These are phyloP conservation scores for Anoplolepis gracilipes DNA, from an alignment of 1,140 invertebrate species.

Conservation along the genomic window DNA sequence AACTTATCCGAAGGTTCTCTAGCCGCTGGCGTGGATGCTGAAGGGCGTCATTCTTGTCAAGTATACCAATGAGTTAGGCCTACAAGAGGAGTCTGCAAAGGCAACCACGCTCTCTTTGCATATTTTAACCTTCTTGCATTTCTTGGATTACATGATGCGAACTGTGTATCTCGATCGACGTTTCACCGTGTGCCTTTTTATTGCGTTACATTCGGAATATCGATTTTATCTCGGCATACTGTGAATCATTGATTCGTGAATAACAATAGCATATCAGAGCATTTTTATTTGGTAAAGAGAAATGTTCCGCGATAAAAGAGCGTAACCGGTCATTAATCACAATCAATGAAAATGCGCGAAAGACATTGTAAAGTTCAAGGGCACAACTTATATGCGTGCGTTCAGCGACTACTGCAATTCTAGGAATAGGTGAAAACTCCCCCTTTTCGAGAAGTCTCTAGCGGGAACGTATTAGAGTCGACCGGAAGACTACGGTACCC, in stretches of 20 bases:
- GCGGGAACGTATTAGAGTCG: slow-evolving; percentile 50
- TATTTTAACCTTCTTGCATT: background rate
- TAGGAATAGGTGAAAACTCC: slow-evolving; percentile 28
- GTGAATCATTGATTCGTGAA: background rate
- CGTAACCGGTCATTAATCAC: background rate
- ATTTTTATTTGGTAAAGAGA: background rate
- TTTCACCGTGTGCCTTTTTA: background rate
- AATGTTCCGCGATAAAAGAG: background rate
- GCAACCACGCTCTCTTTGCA: background rate
- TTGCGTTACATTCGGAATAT: background rate
- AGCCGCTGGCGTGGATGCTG: slow-evolving; percentile 25
- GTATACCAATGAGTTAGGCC: slow-evolving; percentile 7
- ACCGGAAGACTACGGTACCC: slow-evolving; percentile 71
- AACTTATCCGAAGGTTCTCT: slow-evolving; percentile 13
- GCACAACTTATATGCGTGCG: background rate
- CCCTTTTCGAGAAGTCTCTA: slow-evolving; percentile 24
- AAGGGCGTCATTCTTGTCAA: slow-evolving; percentile 46
- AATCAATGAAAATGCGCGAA: background rate
- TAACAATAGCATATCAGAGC: background rate
- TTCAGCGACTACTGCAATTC: background rate
- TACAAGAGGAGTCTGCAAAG: slow-evolving; percentile 14
- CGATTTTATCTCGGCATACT: background rate
- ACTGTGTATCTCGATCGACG: background rate
- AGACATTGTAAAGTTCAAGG: background rate
- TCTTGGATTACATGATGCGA: slow-evolving; percentile 2